Evolutionary conservation across 2,113 vertebrate species (phyloP).

Genomic region (Myocastor coypus): DNA sequence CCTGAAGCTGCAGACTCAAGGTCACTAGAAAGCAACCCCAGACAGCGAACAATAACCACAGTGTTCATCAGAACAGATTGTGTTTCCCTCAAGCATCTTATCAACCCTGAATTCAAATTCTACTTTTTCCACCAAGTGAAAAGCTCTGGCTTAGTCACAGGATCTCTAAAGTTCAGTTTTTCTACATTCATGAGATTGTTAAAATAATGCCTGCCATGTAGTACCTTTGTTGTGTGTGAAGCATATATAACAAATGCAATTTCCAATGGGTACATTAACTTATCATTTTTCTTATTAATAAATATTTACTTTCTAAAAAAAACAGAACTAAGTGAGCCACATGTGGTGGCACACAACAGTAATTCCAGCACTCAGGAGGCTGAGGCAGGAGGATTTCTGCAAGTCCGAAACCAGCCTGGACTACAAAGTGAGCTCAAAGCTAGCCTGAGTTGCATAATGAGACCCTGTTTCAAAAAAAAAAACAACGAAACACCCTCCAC

Average conservation of each 20-base stretch:
- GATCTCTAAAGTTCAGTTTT: background rate
- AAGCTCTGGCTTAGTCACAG: background rate
- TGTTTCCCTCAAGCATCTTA: background rate
- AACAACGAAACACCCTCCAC: too few relatives aligned
- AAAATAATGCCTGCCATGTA: background rate
- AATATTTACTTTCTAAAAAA: background rate
- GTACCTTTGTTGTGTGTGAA: background rate
- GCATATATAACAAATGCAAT: background rate
- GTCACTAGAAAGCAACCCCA: background rate
- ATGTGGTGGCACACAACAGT: too few relatives aligned
- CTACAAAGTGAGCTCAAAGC: too few relatives aligned
- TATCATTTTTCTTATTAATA: background rate
- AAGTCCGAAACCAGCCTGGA: too few relatives aligned
- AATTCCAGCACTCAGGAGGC: too few relatives aligned
- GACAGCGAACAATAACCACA: background rate
- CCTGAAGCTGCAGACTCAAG: background rate
- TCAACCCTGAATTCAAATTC: background rate
- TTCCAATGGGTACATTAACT: background rate
- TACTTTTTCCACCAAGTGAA: background rate
- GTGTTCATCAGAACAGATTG: background rate
- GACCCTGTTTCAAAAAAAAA: too few relatives aligned
- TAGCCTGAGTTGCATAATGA: too few relatives aligned
- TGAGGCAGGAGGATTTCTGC: too few relatives aligned
- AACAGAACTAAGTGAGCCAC: background rate
- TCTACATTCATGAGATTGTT: background rate